Evolutionary conservation across 2,888 invertebrate genomes (phyloP).

Genomic region (Salticus scenicus): DNA sequence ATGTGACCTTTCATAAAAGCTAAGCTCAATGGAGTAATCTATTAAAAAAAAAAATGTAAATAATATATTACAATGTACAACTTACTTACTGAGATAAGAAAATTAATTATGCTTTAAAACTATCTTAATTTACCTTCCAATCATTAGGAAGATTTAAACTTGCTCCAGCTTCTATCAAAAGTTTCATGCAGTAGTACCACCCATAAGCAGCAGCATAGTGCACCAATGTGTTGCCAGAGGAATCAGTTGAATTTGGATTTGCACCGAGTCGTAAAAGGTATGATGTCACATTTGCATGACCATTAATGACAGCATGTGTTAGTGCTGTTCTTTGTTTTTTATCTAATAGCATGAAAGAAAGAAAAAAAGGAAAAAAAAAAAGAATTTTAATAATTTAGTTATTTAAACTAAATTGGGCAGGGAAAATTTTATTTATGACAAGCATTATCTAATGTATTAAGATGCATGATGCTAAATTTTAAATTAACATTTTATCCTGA

Average conservation of each 20-base stretch:
- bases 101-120: too few species aligned
- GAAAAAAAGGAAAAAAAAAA: too few species aligned
- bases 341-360: too few species aligned
- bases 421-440: too few species aligned
- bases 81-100: too few species aligned
- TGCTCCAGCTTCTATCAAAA: slow-evolving; percentile 77
- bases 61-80: too few species aligned
- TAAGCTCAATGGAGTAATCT: slow-evolving; percentile 78
- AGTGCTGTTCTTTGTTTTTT: slow-evolving; percentile 78
- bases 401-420: too few species aligned
- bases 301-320: slow-evolving; percentile 78
- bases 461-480: too few species aligned
- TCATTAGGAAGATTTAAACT: slow-evolving; percentile 75
- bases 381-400: too few species aligned
- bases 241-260: slow-evolving; percentile 77
- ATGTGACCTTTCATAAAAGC: slow-evolving; percentile 78
- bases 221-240: slow-evolving; percentile 78
- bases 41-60: neutral
- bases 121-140: slow-evolving; percentile 76
- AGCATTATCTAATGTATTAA: too few species aligned
- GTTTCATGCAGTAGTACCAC: slow-evolving; percentile 78
- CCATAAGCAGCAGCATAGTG: slow-evolving; percentile 80
- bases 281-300: slow-evolving; percentile 77
- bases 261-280: slow-evolving; percentile 77
- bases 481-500: too few species aligned